Base-by-base conservation (phyloP, 2,797 vertebrate genomes). In the Erpetoichthys calabaricus region DNA sequence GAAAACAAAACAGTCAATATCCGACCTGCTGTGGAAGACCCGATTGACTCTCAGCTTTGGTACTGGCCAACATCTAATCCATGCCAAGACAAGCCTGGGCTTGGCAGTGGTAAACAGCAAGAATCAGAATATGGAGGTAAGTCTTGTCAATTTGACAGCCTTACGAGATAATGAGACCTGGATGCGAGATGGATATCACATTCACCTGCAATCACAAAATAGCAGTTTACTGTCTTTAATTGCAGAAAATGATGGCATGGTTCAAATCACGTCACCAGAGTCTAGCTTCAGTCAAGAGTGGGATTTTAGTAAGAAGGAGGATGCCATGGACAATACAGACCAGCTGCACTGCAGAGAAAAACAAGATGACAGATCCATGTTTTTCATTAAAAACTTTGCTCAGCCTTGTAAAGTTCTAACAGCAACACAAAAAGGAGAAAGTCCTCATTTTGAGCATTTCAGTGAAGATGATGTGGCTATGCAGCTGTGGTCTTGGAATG, bases 41-140 rank as follows among this genome's bases (percentile, higher is more conserved):
- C 60, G 7, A 44, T 55, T 8, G 53, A 60, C 45, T 55, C 53
- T 7, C 59, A 60, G 45, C 45, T 60, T 25, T 60, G 59, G 59
- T 55, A 60, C 59, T 60, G 59, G 59, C 6, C 9, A 46, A 5
- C 52, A 10, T 10, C 53, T 60, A 3, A 42, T 60, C 25, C 59
- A 60, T 5, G 44, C 59, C 47, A 47, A 55, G 25, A 60, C 25
- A 3, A 53, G 59, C 47, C 45, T 60, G 53, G 42, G 46, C 3
- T 42, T 60, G 9, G 45, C 25, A 5, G 43, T 50, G 3, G 10
- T 44, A n/a, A 41, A 3, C 8, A 25, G 45, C 49, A 5, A 3
- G n/a, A 44, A n/a, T 53, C 53, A 44, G 10, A 8, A 60, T 9
- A 44, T 9, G n/a, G 6, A 7, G 6, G 45, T 56, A 25, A 51